Evolutionary conservation across 2,113 vertebrate genomes (phyloP).

Genomic region (Neomonachus schauinslandi): DNA sequence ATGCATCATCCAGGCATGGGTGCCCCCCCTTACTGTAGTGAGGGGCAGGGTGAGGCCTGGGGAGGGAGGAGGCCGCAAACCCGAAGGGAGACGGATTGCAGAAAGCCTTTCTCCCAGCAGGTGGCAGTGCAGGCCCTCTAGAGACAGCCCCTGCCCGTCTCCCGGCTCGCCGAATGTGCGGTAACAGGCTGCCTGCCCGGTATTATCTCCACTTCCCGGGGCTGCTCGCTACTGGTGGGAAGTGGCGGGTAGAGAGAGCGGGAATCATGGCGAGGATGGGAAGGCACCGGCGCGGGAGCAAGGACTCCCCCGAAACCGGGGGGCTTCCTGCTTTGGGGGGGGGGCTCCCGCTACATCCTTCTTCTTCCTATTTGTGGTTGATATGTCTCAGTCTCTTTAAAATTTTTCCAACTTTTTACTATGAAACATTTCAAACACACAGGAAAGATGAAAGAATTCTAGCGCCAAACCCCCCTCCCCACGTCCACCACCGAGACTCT

Average conservation of each 20-base stretch:
- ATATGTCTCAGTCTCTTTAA: background rate
- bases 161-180: background rate
- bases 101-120: conserved; percentile 49
- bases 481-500: rapidly evolving
- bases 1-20: rapidly evolving
- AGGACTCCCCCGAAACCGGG: too few relatives aligned
- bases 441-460: background rate
- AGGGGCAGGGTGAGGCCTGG: background rate
- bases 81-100: background rate
- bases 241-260: background rate
- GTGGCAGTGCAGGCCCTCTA: conserved; percentile 66
- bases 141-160: background rate
- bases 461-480: rapidly evolving
- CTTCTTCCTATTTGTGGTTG: background rate
- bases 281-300: rapidly evolving
- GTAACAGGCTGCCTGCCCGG: background rate
- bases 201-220: background rate
- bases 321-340: rapidly evolving
- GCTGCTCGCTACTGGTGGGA: background rate
- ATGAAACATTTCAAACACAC: background rate
- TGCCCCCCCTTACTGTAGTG: rapidly evolving
- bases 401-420: background rate
- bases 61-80: background rate
- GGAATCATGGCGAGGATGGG: background rate
- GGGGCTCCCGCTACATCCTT: too few relatives aligned